A percentile compares a stretch with the other conserved stretches of the same genome.
phyloP scores from a whole-genome alignment of 2,888 invertebrate species.

The Drosophila siamana region DNA sequence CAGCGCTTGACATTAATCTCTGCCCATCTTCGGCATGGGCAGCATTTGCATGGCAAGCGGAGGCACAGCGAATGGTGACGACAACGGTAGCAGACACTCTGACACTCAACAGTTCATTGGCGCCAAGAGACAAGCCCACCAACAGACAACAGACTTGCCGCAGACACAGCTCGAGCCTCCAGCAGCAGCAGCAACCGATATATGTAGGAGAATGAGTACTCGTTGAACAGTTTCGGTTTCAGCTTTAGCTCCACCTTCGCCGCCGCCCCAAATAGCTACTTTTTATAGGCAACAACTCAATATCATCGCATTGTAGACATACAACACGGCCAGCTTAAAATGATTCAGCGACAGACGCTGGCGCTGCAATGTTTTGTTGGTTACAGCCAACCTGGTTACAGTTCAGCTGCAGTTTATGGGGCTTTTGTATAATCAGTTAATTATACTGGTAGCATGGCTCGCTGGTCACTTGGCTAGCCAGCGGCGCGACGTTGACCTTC shows the following conservation, averaged over 20 bases:
- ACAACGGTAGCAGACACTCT: constrained; percentile 40
- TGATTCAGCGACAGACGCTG: constrained; percentile 42
- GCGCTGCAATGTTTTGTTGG: constrained; percentile 15
- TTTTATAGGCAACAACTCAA: constrained; percentile 41
- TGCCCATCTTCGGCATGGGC: constrained; percentile 39
- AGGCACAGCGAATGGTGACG: neutral
- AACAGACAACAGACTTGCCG: constrained; percentile 33
- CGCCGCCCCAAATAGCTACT: neutral
- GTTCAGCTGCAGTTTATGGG: constrained; percentile 29
- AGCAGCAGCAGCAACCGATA: constrained; percentile 1
- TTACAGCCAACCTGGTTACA: constrained; percentile 24
- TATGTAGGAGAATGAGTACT: neutral
- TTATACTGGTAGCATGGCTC: constrained; percentile 30
- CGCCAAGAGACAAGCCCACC: constrained; percentile 73
- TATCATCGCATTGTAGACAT: constrained; percentile 32
- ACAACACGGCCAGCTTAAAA: constrained; percentile 36
- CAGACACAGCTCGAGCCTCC: constrained; percentile 49
- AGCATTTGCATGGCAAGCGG: constrained; percentile 32
- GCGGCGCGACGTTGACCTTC: constrained; percentile 49
- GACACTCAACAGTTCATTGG: constrained; percentile 66
- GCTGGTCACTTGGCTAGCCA: constrained; percentile 40
- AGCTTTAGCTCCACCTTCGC: constrained; percentile 1
- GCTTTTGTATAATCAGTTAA: constrained; percentile 43
- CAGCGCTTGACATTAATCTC: constrained; percentile 32
- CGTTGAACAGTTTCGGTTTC: constrained; percentile 3